Evolutionary conservation across 2,888 invertebrate species (phyloP).

Genomic region (Acanthosoma haemorrhoidale): DNA sequence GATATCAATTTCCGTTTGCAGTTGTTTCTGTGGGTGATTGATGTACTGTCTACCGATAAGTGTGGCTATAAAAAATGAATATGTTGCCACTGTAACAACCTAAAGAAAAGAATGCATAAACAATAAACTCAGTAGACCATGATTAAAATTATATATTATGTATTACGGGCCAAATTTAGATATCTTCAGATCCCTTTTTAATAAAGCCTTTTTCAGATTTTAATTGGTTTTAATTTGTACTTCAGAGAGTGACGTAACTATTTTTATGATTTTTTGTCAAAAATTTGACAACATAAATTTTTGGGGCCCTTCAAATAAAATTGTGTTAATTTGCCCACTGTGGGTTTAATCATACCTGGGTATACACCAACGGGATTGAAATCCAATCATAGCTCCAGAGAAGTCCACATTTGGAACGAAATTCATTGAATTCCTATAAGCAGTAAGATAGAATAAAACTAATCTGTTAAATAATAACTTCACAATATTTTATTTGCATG

Average conservation of each 20-base stretch:
- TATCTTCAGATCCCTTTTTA: too few species aligned
- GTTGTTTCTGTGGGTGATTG: slow-evolving; percentile 47
- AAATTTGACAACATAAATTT: too few species aligned
- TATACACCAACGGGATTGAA: slow-evolving; percentile 58
- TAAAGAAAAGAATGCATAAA: slow-evolving; percentile 40
- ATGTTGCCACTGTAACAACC: slow-evolving; percentile 60
- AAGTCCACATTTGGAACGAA: slow-evolving; percentile 54
- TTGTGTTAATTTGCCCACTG: too few species aligned
- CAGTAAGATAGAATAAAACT: neutral
- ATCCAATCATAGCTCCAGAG: slow-evolving; percentile 62
- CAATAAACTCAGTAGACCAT: neutral
- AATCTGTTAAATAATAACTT: too few species aligned
- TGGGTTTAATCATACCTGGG: slow-evolving; percentile 48
- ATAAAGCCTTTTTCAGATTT: too few species aligned
- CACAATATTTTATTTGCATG: too few species aligned
- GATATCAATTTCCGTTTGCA: slow-evolving; percentile 52
- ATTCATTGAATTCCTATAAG: slow-evolving; percentile 54
- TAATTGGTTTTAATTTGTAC: too few species aligned
- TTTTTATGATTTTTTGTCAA: too few species aligned
- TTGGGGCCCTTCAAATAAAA: too few species aligned
- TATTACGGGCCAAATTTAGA: too few species aligned
- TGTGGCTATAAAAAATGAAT: slow-evolving; percentile 57
- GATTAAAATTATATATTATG: neutral
- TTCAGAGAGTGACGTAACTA: too few species aligned
- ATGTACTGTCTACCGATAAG: slow-evolving; percentile 57